phyloP scores from a whole-genome alignment of 2,888 invertebrate species.

The Craniophora ligustri region DNA sequence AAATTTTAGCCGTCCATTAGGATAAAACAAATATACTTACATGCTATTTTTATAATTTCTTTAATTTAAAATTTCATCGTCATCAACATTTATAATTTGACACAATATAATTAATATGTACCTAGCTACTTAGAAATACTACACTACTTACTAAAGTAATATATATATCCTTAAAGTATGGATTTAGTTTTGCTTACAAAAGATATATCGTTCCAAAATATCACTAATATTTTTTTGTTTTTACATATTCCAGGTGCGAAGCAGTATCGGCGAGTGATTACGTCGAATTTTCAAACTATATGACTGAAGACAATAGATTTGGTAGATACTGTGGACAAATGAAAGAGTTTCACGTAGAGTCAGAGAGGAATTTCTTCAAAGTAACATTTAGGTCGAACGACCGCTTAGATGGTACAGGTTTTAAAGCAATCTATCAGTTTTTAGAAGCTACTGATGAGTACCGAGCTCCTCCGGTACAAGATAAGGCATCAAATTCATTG shows the following conservation, averaged over 20 bases:
- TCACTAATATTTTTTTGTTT: background rate
- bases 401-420: constrained; percentile 97
- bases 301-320: constrained; percentile 96
- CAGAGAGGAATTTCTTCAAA: constrained; percentile 97
- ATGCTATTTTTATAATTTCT: no score
- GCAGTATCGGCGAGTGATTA: constrained; percentile 97
- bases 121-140: no score
- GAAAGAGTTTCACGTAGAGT: constrained; percentile 94
- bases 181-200: no score
- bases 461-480: constrained; percentile 78
- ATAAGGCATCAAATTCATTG: constrained; percentile 73
- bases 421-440: constrained; percentile 97
- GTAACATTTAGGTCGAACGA: constrained; percentile 98
- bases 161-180: no score
- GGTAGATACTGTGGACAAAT: constrained; percentile 96
- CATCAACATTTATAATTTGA: no score
- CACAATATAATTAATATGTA: no score
- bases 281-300: constrained; percentile 98
- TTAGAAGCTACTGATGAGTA: constrained; percentile 91
- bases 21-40: no score
- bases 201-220: no score
- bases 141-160: no score
- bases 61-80: no score
- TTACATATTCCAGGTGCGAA: constrained; percentile 92
- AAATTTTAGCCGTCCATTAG: no score